Evolutionary conservation across 2,797 vertebrate genomes (phyloP).

Genomic region (Steatocranus sp.): DNA sequence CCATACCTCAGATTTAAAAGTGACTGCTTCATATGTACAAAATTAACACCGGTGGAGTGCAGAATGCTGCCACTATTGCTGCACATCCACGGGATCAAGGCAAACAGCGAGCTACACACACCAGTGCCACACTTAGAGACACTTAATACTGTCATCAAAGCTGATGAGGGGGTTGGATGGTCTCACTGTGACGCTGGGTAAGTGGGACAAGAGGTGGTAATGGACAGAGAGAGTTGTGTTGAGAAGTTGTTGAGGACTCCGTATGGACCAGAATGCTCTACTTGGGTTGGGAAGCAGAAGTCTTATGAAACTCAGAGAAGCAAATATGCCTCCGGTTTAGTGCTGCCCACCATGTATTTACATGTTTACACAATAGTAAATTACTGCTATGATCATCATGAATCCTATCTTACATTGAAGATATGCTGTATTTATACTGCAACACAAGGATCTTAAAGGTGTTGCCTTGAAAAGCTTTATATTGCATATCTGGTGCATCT

Average conservation of each 20-base stretch:
- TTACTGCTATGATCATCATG: not conserved
- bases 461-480: not conserved
- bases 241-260: conserved; percentile 13
- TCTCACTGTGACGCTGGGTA: not conserved
- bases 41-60: conserved; percentile 39
- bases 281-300: not conserved
- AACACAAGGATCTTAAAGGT: not conserved
- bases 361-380: not conserved
- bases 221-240: conserved; percentile 8
- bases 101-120: conserved; percentile 21
- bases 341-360: not conserved
- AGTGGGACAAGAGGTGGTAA: conserved; percentile 21
- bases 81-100: conserved; percentile 11
- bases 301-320: not conserved
- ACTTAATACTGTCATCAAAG: conserved; percentile 50
- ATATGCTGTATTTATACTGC: not conserved
- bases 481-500: not conserved
- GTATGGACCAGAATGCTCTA: not conserved
- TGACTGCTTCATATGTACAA: conserved; percentile 28
- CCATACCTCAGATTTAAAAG: conserved; percentile 40
- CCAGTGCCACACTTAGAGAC: conserved; percentile 33
- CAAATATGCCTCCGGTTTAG: not conserved
- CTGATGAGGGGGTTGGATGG: not conserved
- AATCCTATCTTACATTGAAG: not conserved
- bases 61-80: conserved; percentile 30